phyloP scores from a whole-genome alignment of 37 sponge, comb jelly and placozoan genomes.

The Geodia barretti region DNA sequence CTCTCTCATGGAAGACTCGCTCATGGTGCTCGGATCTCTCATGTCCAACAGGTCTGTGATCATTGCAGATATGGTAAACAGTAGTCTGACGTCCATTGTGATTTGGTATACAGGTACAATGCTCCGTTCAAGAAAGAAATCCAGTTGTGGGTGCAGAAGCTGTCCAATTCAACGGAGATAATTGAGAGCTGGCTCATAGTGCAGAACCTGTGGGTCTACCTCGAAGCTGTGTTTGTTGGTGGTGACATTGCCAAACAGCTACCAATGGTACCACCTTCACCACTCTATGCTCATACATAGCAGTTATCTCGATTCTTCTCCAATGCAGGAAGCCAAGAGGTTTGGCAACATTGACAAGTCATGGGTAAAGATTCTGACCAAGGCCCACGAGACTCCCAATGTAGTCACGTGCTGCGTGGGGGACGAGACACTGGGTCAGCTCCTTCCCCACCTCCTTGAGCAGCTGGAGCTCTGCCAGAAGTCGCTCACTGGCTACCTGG shows the following conservation, averaged over 20 bases:
- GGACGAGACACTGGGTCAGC: conserved; percentile 98
- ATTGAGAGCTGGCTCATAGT: conserved; percentile 97
- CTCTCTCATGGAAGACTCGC: conserved; percentile 98
- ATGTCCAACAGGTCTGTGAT: conserved; percentile 93
- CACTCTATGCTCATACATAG: not conserved
- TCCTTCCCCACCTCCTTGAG: conserved; percentile 98
- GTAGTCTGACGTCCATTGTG: not conserved
- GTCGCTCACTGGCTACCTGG: conserved; percentile 97
- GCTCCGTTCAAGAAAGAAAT: conserved; percentile 99
- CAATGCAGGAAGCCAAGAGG: conserved; percentile 95
- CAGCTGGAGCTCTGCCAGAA: conserved; percentile 99
- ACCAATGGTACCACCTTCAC: conserved; percentile 68
- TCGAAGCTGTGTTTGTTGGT: conserved; percentile 99
- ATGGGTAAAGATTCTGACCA: conserved; percentile 99
- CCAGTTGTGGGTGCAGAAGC: conserved; percentile 95
- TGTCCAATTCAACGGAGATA: conserved; percentile 95
- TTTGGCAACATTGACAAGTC: conserved; percentile 98
- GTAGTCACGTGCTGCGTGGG: conserved; percentile 98
- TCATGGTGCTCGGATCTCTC: conserved; percentile 97
- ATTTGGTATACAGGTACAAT: conserved; percentile 79
- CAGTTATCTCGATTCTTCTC: not conserved
- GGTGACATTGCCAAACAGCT: conserved; percentile 99
- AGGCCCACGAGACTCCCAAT: conserved; percentile 94
- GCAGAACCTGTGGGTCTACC: conserved; percentile 99
- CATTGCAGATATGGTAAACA: too few species aligned